Conservation (phyloP, 2,113 vertebrate species). For the Blennius ocellaris region DNA sequence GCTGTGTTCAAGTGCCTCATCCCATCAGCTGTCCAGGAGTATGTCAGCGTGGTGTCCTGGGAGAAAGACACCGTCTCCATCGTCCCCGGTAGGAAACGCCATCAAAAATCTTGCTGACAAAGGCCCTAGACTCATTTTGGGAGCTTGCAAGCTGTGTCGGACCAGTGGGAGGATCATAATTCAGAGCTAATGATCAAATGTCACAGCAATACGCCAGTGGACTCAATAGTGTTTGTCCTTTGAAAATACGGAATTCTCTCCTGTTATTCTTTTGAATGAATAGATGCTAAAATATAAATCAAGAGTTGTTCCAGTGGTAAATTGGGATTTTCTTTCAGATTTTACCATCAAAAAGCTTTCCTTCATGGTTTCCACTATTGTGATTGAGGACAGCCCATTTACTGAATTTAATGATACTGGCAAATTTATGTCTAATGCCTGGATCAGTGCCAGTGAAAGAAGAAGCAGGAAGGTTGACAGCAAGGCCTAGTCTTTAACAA, state of each 20-base stretch:
- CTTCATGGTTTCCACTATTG: constrained; percentile 26
- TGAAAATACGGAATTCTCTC: constrained; percentile 15
- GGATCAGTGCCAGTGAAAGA: constrained; percentile 50
- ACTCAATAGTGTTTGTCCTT: constrained; percentile 11
- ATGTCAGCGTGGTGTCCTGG: constrained; percentile 98
- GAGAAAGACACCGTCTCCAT: constrained; percentile 99
- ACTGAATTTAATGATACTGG: constrained; percentile 53
- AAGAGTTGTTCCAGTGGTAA: constrained; percentile 1
- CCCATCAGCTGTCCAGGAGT: constrained; percentile 97
- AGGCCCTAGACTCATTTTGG: neutral
- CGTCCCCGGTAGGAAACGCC: constrained; percentile 89
- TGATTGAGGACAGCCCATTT: constrained; percentile 24
- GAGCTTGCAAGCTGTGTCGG: constrained; percentile 33
- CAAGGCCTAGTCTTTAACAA: constrained; percentile 67
- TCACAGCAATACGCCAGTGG: constrained; percentile 31
- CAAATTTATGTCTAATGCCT: constrained; percentile 54
- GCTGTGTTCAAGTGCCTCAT: constrained; percentile 99
- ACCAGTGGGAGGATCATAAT: constrained; percentile 42
- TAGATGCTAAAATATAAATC: constrained; percentile 7
- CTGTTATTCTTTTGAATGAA: constrained; percentile 13
- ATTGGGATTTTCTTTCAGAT: constrained; percentile 8
- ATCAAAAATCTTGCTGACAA: neutral
- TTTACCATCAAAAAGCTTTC: constrained; percentile 12
- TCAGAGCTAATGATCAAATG: constrained; percentile 44
- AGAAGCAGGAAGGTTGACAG: constrained; percentile 38